A percentile compares a stretch with the other conserved stretches of the same genome.
phyloP scores from a whole-genome alignment of 92 coral and sea anemone species.

The Zoanthus solanderi region DNA sequence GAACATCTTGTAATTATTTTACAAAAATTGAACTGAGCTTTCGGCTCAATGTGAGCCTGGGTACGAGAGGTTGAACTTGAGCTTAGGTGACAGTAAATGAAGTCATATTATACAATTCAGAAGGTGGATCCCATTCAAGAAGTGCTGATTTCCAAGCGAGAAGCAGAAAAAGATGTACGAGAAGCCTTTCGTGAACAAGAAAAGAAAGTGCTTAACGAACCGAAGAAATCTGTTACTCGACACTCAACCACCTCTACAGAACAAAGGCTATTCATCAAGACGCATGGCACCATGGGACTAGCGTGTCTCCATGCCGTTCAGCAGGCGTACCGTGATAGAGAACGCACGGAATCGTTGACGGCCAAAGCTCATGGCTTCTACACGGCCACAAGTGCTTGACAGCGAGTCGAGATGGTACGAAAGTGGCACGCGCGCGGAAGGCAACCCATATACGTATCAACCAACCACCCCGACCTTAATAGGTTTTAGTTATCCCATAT shows the following conservation, averaged over 20 bases:
- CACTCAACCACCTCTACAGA: conserved; percentile 77
- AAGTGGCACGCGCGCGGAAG: too few relatives aligned
- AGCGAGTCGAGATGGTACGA: too few relatives aligned
- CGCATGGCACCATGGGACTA: conserved; percentile 99
- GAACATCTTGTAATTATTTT: too few relatives aligned
- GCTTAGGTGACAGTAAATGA: too few relatives aligned
- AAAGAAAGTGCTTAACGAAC: conserved; percentile 69
- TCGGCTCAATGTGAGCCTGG: too few relatives aligned
- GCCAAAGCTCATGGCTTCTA: conserved; percentile 35
- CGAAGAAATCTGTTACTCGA: conserved; percentile 63
- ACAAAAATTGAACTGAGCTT: too few relatives aligned
- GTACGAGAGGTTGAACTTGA: too few relatives aligned
- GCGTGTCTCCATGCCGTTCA: conserved; percentile 97
- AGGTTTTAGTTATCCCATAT: too few relatives aligned
- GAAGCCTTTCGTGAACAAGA: conserved; percentile 80
- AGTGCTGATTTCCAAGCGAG: conserved; percentile 80
- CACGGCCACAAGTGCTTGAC: too few relatives aligned
- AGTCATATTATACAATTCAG: too few relatives aligned
- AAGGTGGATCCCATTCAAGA: conserved; percentile 80
- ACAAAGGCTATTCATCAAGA: conserved; percentile 90
- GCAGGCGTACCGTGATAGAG: conserved; percentile 93
- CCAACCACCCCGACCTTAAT: too few relatives aligned
- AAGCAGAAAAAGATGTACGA: conserved; percentile 85
- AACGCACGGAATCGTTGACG: conserved; percentile 74
- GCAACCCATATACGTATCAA: too few relatives aligned